Percentiles rank a stretch among this genome's conserved stretches.
These are phyloP conservation scores for Trinorchestia longiramus DNA, from an alignment of 1,140 invertebrate genomes.

Conservation along the genomic window DNA sequence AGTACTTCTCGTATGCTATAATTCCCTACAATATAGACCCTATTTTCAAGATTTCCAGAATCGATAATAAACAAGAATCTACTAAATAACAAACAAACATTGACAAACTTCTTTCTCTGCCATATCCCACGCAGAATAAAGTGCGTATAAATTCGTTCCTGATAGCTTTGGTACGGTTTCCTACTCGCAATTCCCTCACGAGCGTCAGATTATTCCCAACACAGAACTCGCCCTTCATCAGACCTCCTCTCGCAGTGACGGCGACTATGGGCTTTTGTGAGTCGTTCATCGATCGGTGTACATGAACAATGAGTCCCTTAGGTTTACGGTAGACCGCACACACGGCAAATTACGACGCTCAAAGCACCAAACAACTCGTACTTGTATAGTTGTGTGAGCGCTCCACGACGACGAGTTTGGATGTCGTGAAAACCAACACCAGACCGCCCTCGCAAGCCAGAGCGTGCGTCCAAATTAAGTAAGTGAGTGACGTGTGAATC, in stretches of 20 bases:
- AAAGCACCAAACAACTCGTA: conserved; percentile 45
- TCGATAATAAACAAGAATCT: not conserved
- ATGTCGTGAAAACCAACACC: conserved; percentile 3
- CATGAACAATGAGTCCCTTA: conserved; percentile 34
- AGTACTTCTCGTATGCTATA: too few species aligned
- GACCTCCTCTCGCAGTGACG: not conserved
- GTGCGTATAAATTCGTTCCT: not conserved
- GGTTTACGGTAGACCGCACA: conserved; percentile 53
- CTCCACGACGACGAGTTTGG: not conserved
- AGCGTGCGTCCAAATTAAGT: conserved; percentile 20
- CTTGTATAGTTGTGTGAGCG: conserved; percentile 21
- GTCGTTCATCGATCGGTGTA: conserved; percentile 41
- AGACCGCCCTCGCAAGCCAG: too few species aligned
- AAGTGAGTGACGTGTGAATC: not conserved
- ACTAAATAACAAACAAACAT: not conserved
- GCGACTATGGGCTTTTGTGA: conserved; percentile 34
- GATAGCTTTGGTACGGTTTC: not conserved
- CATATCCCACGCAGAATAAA: not conserved
- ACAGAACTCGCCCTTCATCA: not conserved
- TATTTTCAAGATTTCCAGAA: not conserved
- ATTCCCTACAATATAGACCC: not conserved
- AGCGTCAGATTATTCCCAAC: not conserved
- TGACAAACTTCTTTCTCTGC: too few species aligned
- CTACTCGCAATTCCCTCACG: not conserved
- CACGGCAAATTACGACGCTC: conserved; percentile 38